Percentiles rank a stretch among this genome's conserved stretches.
Evolutionary conservation across 1,140 invertebrate species (phyloP).

Genomic region (Aplysia californica): DNA sequence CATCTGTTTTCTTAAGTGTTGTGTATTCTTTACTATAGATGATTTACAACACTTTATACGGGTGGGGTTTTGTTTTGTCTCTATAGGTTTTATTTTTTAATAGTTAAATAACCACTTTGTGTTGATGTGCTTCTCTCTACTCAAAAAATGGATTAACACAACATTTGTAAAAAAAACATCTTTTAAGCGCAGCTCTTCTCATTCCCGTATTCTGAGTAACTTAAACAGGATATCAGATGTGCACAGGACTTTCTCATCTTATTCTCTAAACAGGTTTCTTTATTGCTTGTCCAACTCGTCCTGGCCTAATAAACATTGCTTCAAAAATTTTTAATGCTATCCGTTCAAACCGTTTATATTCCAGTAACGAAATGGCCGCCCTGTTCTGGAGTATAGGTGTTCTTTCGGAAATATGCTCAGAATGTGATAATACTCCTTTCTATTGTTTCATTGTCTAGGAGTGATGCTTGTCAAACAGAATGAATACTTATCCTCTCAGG

Average conservation of each 20-base stretch:
- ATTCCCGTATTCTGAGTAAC: neutral
- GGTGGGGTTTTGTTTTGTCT: neutral
- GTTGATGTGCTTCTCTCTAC: neutral
- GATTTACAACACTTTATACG: neutral
- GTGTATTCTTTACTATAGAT: neutral
- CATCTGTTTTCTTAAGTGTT: neutral
- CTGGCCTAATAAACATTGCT: too few relatives aligned
- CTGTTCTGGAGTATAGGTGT: too few relatives aligned
- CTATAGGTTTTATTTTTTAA: neutral
- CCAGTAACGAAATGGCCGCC: too few relatives aligned
- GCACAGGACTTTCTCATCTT: neutral
- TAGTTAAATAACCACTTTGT: neutral
- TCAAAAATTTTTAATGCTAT: too few relatives aligned
- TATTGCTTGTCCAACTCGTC: too few relatives aligned
- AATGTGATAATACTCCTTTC: too few relatives aligned
- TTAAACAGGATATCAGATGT: neutral
- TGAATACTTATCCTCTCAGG: too few relatives aligned
- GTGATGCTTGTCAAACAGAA: too few relatives aligned
- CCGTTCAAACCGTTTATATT: too few relatives aligned
- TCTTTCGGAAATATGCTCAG: too few relatives aligned
- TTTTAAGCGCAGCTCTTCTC: neutral
- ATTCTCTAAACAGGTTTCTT: too few relatives aligned
- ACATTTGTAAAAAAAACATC: neutral
- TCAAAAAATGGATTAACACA: neutral
- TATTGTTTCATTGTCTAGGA: too few relatives aligned